Evolutionary conservation across 2,113 vertebrate genomes (phyloP).

Genomic region (Puntigrus tetrazona): DNA sequence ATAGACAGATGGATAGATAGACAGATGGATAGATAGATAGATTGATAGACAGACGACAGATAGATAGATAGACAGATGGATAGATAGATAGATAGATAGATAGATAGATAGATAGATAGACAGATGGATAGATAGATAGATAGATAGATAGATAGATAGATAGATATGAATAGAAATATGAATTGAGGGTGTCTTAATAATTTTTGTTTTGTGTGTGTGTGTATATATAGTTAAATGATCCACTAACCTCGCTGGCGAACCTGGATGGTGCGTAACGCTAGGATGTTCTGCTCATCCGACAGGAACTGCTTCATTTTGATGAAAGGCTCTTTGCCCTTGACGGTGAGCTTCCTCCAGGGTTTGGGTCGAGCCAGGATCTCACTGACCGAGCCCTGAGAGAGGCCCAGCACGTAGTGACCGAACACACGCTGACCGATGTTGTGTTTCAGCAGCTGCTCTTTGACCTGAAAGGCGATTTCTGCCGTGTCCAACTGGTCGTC

Average conservation of each 20-base stretch:
- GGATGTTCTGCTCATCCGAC: constrained; percentile 95
- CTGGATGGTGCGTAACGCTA: constrained; percentile 96
- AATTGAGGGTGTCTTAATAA: too few species aligned
- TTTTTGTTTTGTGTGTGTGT: too few species aligned
- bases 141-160: too few species aligned
- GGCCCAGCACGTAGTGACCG: constrained; percentile 95
- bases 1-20: too few species aligned
- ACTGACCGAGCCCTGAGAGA: constrained; percentile 96
- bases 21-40: too few species aligned
- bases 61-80: too few species aligned
- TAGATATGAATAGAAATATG: too few species aligned
- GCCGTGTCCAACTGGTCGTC: constrained; percentile 95
- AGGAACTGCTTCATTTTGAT: constrained; percentile 99
- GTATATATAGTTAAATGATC: neutral
- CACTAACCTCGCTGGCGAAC: constrained; percentile 97
- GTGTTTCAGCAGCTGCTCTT: constrained; percentile 97
- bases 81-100: too few species aligned
- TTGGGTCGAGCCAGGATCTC: constrained; percentile 98
- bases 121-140: too few species aligned
- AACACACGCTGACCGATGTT: constrained; percentile 98
- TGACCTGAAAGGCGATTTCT: constrained; percentile 97
- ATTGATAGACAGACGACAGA: too few species aligned
- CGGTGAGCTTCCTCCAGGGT: constrained; percentile 97
- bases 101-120: too few species aligned
- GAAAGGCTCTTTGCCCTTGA: constrained; percentile 98